phyloP scores from a whole-genome alignment of 2,113 vertebrate species.

The Macrotus californicus region DNA sequence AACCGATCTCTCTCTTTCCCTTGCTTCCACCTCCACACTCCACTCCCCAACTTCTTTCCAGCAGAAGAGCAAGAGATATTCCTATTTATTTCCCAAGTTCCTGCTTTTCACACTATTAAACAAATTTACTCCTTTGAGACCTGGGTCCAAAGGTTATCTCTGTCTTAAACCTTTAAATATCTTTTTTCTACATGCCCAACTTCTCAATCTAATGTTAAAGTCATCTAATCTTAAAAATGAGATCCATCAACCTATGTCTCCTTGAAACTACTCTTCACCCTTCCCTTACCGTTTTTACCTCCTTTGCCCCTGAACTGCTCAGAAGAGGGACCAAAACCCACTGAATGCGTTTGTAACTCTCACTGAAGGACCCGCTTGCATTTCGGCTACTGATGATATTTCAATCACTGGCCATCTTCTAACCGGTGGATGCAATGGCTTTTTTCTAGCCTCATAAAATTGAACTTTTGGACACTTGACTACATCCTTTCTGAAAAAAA shows the following conservation, averaged over 20 bases:
- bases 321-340: not conserved
- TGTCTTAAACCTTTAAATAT: not conserved
- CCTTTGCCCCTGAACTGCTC: not conserved
- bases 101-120: not conserved
- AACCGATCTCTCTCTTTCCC: not conserved
- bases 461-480: not conserved
- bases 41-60: not conserved
- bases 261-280: not conserved
- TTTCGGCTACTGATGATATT: not conserved
- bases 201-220: not conserved
- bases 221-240: not conserved
- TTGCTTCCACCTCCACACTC: not conserved
- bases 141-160: not conserved
- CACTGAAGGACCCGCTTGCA: not conserved
- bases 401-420: not conserved
- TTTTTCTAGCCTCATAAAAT: not conserved
- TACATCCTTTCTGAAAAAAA: not conserved
- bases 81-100: not conserved
- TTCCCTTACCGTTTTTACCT: not conserved
- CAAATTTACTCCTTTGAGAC: not conserved
- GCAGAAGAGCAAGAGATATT: not conserved
- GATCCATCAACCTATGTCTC: not conserved
- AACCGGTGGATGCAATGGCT: not conserved
- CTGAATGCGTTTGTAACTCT: not conserved
- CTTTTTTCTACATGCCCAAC: not conserved